A percentile compares a stretch with the other conserved stretches of the same genome.
Conservation (phyloP, 2,113 vertebrate genomes). For the Tragelaphus strepsiceros region DNA sequence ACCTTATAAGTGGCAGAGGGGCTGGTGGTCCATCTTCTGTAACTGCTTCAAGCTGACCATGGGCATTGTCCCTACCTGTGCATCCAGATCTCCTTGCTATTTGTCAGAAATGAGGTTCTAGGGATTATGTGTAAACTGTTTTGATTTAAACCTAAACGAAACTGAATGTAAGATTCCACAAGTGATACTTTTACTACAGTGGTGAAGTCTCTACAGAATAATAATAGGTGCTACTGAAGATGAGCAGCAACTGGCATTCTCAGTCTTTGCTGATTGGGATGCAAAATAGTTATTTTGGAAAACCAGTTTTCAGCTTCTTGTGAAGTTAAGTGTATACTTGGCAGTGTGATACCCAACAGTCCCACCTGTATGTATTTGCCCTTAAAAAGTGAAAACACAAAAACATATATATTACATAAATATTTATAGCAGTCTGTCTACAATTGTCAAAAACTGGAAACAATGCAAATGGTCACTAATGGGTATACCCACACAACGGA, state of each 20-base stretch:
- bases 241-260: not conserved
- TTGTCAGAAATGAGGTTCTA: not conserved
- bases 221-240: not conserved
- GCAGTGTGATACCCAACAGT: not conserved
- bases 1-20: not conserved
- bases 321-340: not conserved
- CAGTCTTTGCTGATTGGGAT: not conserved
- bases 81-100: not conserved
- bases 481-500: not conserved
- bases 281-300: not conserved
- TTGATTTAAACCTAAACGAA: not conserved
- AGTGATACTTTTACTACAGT: not conserved
- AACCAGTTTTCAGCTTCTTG: not conserved
- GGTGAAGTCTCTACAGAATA: not conserved
- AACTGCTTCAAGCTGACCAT: not conserved
- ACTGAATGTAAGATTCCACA: not conserved
- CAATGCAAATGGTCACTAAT: not conserved
- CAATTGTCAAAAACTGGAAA: not conserved
- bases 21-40: not conserved
- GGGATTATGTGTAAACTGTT: not conserved
- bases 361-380: not conserved
- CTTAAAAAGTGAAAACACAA: not conserved
- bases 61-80: not conserved
- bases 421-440: not conserved
- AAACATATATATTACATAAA: not conserved